Percentiles rank a stretch among this genome's conserved stretches.
phyloP scores from a whole-genome alignment of 2,797 vertebrate species.

The Artibeus lituratus region DNA sequence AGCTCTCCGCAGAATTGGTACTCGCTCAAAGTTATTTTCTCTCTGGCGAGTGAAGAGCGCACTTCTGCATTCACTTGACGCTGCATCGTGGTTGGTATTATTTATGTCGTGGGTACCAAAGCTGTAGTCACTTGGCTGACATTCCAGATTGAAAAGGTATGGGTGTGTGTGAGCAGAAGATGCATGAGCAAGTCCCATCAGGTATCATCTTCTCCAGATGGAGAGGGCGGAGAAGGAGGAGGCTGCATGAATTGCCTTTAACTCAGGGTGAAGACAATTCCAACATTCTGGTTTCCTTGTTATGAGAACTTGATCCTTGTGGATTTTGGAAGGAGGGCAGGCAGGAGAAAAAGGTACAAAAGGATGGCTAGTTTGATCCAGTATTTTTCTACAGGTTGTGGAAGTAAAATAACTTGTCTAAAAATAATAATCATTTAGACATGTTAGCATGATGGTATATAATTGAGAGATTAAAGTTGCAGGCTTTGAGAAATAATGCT shows the following conservation, averaged over 20 bases:
- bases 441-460: neutral
- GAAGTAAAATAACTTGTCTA: neutral
- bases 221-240: too few species aligned
- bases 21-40: slow-evolving; percentile 55
- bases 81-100: slow-evolving; percentile 7
- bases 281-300: neutral
- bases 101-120: slow-evolving; percentile 54
- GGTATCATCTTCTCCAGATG: neutral
- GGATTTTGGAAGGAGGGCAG: neutral
- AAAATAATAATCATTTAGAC: neutral
- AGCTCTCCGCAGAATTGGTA: slow-evolving; percentile 47
- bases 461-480: neutral
- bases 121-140: neutral
- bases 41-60: slow-evolving; percentile 26
- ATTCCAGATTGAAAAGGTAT: neutral
- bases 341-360: neutral
- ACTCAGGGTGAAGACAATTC: neutral
- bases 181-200: neutral
- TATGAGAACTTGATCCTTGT: neutral
- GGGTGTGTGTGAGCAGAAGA: neutral
- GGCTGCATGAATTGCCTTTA: neutral
- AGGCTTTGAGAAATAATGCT: neutral
- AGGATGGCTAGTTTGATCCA: neutral
- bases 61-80: slow-evolving; percentile 63
- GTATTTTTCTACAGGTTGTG: neutral